Base-by-base conservation (phyloP, 1,140 invertebrate species). In the Drosophila orosa region DNA sequence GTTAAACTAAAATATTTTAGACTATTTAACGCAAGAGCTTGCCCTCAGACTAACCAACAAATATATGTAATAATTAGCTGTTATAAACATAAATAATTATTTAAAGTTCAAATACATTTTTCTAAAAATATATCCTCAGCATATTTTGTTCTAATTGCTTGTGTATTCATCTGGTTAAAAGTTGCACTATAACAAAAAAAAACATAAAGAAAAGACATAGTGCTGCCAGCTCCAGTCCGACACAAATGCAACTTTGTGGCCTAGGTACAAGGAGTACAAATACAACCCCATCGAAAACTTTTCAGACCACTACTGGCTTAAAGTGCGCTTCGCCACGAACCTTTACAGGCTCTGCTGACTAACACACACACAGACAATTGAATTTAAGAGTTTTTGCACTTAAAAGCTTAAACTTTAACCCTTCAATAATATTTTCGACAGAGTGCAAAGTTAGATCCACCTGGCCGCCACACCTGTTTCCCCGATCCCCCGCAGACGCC, bases 351-450 rank as follows among this genome's bases (percentile, higher is more conserved):
- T 19, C 37, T 48, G 33, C 48, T 52, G 50, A 39, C 71, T 47
- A 44, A 65, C 69, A 58, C 42, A 74, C 33, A 52, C 35, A 45
- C 71, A 83, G 74, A 78, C 82, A 85, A 87, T 87, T 87, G 55
- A 86, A 86, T 87, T 82, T 56, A 87, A 87, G 79, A 87, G 83
- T 77, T 86, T 86, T 82, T 86, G 83, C 83, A 86, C 83, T 86
- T 86, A 86, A 86, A 86, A 86, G 83, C 86, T 87, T 76, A 87
- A 87, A 86, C 79, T 86, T 86, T 79, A 87, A 86, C 86, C 83
- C 79, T 86, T 86, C 83, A 86, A 86, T 87, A 86, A 86, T 86
- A 87, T 86, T 87, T 79, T 86, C 66, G 75, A 57, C 63, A 42
- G 63, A 86, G 83, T 87, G 83, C 83, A 82, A 86, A 86, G 83